Conservation (phyloP, 1,140 invertebrate genomes). For the Goniozus legneri region DNA sequence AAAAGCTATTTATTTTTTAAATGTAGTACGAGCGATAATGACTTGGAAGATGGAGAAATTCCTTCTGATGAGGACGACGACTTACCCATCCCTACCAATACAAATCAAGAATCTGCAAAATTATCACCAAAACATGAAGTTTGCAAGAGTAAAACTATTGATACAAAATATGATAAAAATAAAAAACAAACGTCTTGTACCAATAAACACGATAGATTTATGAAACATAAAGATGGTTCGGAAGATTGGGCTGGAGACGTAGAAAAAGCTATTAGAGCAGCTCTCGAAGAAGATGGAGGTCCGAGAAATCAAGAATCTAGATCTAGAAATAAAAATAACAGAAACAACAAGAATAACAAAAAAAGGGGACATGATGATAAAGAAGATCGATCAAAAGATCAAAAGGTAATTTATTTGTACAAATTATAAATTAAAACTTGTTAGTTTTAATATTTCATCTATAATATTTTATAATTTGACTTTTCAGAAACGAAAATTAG, state of each 20-base stretch:
- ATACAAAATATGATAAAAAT: constrained; percentile 41
- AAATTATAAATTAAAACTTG: constrained; percentile 2
- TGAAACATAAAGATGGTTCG: constrained; percentile 50
- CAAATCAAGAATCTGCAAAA: constrained; percentile 24
- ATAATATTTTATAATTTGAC: constrained; percentile 11
- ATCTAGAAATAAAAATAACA: constrained; percentile 50
- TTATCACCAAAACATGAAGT: constrained; percentile 27
- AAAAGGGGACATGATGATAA: constrained; percentile 51
- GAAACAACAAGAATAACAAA: constrained; percentile 39
- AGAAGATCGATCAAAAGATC: constrained; percentile 51
- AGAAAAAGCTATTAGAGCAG: constrained; percentile 71
- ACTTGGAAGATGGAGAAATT: constrained; percentile 62
- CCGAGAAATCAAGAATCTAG: constrained; percentile 55
- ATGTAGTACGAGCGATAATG: constrained; percentile 46
- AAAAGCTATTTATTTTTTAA: constrained; percentile 6
- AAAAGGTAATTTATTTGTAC: constrained; percentile 32
- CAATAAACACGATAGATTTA: constrained; percentile 34
- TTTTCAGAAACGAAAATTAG: constrained; percentile 42
- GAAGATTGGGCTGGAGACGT: constrained; percentile 75
- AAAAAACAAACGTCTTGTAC: constrained; percentile 29
- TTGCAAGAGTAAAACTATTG: constrained; percentile 35
- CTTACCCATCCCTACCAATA: constrained; percentile 4
- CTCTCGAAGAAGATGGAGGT: constrained; percentile 55
- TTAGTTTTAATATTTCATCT: constrained; percentile 5
- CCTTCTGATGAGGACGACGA: constrained; percentile 61